phyloP scores from a whole-genome alignment of 2,797 vertebrate genomes.

The Myotis planiceps region DNA sequence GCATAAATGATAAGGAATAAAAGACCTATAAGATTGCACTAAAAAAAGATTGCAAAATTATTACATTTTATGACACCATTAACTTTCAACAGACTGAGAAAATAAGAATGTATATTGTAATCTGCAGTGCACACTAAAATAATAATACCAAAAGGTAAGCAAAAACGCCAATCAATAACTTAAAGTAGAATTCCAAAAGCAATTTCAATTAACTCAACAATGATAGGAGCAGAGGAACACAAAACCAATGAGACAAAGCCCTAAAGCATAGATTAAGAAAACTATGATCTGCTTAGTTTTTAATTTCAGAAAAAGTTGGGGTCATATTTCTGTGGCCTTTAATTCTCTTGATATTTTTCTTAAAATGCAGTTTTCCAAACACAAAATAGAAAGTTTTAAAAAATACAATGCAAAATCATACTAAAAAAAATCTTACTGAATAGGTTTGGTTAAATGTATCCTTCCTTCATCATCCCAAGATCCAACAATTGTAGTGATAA shows the following conservation, averaged over 20 bases:
- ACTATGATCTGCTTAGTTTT: neutral
- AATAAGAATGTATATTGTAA: neutral
- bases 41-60: neutral
- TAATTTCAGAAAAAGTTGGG: neutral
- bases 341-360: neutral
- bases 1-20: neutral
- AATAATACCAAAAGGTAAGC: neutral
- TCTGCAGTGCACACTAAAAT: neutral
- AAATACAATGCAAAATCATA: slow-evolving; percentile 30
- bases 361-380: neutral
- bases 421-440: neutral
- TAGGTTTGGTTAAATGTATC: neutral
- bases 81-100: neutral
- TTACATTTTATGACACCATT: neutral
- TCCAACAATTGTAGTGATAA: neutral
- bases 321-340: neutral
- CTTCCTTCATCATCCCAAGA: neutral
- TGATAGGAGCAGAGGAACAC: neutral
- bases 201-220: neutral
- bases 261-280: neutral
- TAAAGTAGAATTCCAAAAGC: slow-evolving; percentile 38
- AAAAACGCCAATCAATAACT: neutral
- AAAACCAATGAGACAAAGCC: neutral
- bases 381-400: neutral
- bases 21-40: neutral